These are phyloP conservation scores for Sinocyclocheilus maitianheensis DNA, from an alignment of 2,113 vertebrate genomes.

Conservation along the genomic window DNA sequence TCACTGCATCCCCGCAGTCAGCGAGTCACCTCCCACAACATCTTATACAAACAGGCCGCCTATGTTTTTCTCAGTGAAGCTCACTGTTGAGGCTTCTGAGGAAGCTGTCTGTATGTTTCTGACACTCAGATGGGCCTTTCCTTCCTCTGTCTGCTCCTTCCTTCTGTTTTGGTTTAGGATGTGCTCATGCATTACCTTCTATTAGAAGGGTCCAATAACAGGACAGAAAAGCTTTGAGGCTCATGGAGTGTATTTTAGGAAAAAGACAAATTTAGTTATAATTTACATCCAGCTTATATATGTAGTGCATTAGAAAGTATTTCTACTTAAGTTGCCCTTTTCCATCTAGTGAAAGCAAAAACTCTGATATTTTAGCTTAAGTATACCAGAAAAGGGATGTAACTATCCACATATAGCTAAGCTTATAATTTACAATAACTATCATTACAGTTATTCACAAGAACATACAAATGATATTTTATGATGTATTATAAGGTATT, in stretches of 20 bases:
- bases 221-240: not conserved
- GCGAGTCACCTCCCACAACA: constrained; percentile 11
- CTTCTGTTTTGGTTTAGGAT: not conserved
- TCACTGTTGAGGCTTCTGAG: not conserved
- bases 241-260: not conserved
- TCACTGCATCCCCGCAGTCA: not conserved
- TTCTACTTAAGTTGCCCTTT: too few species aligned
- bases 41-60: not conserved
- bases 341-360: too few species aligned
- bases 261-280: not conserved
- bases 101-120: not conserved
- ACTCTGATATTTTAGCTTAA: too few species aligned
- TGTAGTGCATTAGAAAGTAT: not conserved
- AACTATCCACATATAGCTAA: too few species aligned
- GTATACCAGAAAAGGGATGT: too few species aligned
- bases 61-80: constrained; percentile 7
- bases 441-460: too few species aligned
- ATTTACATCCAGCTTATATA: not conserved
- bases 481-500: not conserved
- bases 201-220: not conserved
- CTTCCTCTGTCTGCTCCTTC: too few species aligned
- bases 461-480: too few species aligned
- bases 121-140: not conserved
- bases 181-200: not conserved
- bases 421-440: too few species aligned